Base-by-base conservation (phyloP, 2,113 vertebrate genomes). In the Eira barbara region DNA sequence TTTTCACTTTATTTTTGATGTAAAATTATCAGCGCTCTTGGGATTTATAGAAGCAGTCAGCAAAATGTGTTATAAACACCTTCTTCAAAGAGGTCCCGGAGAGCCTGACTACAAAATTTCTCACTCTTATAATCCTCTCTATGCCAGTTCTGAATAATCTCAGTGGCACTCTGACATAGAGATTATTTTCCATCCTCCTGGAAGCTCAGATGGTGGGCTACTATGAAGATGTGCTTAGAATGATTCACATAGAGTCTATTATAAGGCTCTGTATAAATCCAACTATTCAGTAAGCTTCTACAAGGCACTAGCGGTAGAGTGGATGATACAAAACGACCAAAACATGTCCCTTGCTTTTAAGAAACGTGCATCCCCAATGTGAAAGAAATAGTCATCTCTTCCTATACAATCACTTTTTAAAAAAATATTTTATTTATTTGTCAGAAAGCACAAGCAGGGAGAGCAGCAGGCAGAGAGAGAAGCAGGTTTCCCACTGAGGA, bases 21-120 rank as follows among this genome's bases (percentile, higher is more conserved):
- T 49, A 52, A 96, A 97, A 95, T 94, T 94, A 94, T 83, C 25
- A 94, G 91, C 13, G 1, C 84, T 95, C 55, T 96, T 87, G 97
- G 95, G 94, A 97, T 95, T 98, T 95, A 97, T 98, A 93, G 73
- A 91, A 88, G 83, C 82, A 80, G 91, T 94, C 95, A 94, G 92
- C 89, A 94, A 96, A 91, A 89, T 89, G 57, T 95, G 98, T 97
- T 90, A 94, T n/a, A 98, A 97, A 90, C 98, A 95, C 94, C 89
- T 94, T 97, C 94, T 98, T 97, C 0, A 36, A 63, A 85, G 94
- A 94, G 47, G 55, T 79, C 81, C 81, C 92, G 88, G 80, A 96
- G 96, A 88, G 67, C 49, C 45, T 36, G n/a, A 71, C 93, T 86
- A 93, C 36, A 17, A 11, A 59, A 52, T 39, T 36, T 73, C 21